These are phyloP conservation scores for Lampris megalopsis DNA, from an alignment of 2,113 vertebrate genomes.

Conservation along the genomic window DNA sequence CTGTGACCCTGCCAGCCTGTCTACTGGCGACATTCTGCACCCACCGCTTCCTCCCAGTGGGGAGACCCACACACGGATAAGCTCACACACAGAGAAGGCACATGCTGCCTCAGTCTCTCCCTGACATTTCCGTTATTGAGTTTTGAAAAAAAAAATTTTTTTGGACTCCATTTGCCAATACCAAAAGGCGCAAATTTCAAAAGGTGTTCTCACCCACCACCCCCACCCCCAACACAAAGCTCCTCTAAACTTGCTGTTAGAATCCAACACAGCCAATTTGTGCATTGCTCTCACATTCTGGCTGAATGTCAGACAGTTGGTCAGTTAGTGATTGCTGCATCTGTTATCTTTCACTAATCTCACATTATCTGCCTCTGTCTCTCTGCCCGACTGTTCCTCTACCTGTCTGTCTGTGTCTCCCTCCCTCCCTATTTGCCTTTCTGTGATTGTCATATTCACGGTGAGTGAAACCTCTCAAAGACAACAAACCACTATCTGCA, in stretches of 20 bases:
- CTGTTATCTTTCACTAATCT: constrained; percentile 42
- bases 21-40: constrained; percentile 70
- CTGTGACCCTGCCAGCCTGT: constrained; percentile 72
- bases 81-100: constrained; percentile 9
- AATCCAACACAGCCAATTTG: background rate
- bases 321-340: constrained; percentile 47
- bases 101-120: constrained; percentile 51
- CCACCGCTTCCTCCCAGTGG: constrained; percentile 60
- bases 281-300: constrained; percentile 28
- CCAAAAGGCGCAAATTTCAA: background rate
- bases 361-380: constrained; percentile 51
- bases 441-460: constrained; percentile 27
- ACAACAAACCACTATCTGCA: constrained; percentile 6
- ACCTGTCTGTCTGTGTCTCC: background rate
- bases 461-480: constrained; percentile 61
- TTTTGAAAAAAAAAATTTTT: constrained; percentile 52
- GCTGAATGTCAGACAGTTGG: constrained; percentile 22
- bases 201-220: too few relatives aligned
- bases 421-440: background rate
- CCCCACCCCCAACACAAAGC: background rate
- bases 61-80: constrained; percentile 34
- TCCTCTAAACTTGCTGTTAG: constrained; percentile 21
- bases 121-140: constrained; percentile 65
- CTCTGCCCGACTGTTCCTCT: constrained; percentile 9
- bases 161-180: constrained; percentile 18